Percentiles rank a stretch among this genome's conserved stretches.
These are phyloP conservation scores for Beris chalybata DNA, from an alignment of 2,888 invertebrate species.

Conservation along the genomic window DNA sequence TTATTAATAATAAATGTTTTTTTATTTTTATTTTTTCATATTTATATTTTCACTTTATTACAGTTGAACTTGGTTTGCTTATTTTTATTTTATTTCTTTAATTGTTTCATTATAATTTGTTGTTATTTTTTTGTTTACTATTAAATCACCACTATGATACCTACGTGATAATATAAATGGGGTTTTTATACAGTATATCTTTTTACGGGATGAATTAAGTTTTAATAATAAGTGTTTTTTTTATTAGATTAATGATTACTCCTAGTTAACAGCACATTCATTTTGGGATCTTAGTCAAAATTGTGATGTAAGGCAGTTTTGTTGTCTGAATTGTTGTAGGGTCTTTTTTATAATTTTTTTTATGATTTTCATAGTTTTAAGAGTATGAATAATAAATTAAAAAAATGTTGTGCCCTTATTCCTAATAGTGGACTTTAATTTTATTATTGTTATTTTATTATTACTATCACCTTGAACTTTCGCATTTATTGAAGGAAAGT, in stretches of 20 bases:
- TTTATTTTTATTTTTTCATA: conserved; percentile 4
- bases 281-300: conserved; percentile 13
- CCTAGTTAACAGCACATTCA: conserved; percentile 7
- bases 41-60: conserved; percentile 11
- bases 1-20: conserved; percentile 3
- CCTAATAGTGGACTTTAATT: no score
- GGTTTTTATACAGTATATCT: conserved; percentile 13
- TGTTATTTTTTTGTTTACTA: not conserved
- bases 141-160: not conserved
- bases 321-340: conserved; percentile 8
- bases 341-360: no score
- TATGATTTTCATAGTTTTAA: no score
- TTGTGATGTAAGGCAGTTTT: conserved; percentile 30
- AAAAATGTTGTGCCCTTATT: no score
- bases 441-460: no score
- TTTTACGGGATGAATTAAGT: not conserved
- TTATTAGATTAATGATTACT: not conserved
- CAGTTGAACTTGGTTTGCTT: conserved; percentile 1
- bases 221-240: conserved; percentile 2
- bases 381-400: no score
- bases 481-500: no score
- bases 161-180: not conserved
- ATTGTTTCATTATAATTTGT: conserved; percentile 4
- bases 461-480: no score
- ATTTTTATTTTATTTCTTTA: not conserved